Conservation (phyloP, 2,888 invertebrate species). For the Micropterix aruncella region DNA sequence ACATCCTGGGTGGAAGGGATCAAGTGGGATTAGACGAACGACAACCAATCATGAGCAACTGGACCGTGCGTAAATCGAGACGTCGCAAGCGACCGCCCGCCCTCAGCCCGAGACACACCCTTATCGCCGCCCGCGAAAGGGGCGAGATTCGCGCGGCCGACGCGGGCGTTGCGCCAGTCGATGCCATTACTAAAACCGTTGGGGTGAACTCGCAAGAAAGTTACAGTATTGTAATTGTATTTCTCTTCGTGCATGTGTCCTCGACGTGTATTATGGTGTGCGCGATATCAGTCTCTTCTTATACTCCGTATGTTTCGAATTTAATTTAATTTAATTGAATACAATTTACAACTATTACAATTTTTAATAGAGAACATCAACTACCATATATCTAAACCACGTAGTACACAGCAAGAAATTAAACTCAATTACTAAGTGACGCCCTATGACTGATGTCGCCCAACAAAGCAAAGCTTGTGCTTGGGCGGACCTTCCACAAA, state of each 20-base stretch:
- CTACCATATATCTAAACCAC: too few relatives aligned
- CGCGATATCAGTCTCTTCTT: background rate
- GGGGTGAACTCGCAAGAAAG: slow-evolving; percentile 9
- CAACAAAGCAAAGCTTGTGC: too few relatives aligned
- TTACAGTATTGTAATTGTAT: slow-evolving; percentile 4
- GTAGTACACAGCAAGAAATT: too few relatives aligned
- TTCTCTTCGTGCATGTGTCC: background rate
- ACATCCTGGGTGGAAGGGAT: slow-evolving; percentile 48
- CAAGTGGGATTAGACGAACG: slow-evolving; percentile 56
- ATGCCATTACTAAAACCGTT: slow-evolving; percentile 4
- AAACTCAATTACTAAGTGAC: too few relatives aligned
- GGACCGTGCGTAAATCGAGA: slow-evolving; percentile 22
- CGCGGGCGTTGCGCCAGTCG: background rate
- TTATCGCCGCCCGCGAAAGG: background rate
- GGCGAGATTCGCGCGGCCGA: background rate
- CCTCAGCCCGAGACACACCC: slow-evolving; percentile 5
- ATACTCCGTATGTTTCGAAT: too few relatives aligned
- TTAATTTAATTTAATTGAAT: too few relatives aligned
- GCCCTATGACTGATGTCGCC: too few relatives aligned
- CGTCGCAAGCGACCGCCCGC: background rate
- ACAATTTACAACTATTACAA: too few relatives aligned
- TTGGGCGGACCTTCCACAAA: too few relatives aligned
- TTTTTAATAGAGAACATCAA: too few relatives aligned
- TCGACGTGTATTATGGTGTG: too few relatives aligned
- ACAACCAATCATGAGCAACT: slow-evolving; percentile 56